Conservation (phyloP, 2,113 vertebrate genomes). For the Takifugu bimaculatus region DNA sequence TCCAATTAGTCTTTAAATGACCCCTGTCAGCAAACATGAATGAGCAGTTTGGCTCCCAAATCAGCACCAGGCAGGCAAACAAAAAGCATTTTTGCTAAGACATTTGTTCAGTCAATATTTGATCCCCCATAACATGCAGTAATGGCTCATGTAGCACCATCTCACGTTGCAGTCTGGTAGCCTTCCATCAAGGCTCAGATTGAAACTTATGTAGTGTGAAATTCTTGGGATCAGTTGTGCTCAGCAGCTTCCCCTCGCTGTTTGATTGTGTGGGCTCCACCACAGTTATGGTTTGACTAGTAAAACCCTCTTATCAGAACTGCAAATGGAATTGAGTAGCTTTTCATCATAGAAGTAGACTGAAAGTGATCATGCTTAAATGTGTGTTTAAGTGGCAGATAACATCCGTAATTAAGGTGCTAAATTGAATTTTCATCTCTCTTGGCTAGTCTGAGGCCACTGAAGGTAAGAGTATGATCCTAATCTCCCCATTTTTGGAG, state of each 20-base stretch:
- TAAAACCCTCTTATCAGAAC: constrained; percentile 76
- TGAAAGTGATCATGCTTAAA: constrained; percentile 74
- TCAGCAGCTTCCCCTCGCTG: constrained; percentile 68
- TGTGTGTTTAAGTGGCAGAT: constrained; percentile 70
- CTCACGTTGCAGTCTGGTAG: constrained; percentile 67
- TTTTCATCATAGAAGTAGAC: constrained; percentile 70
- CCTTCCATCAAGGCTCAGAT: constrained; percentile 71
- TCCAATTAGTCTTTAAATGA: constrained; percentile 54
- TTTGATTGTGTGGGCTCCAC: constrained; percentile 70
- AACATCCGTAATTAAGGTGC: constrained; percentile 75
- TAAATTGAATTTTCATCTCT: constrained; percentile 77
- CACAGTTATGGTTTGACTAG: constrained; percentile 58
- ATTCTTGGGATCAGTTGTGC: constrained; percentile 76
- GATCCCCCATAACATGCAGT: constrained; percentile 52
- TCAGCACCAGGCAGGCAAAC: constrained; percentile 30
- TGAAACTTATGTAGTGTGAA: constrained; percentile 78
- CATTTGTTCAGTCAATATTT: constrained; percentile 60
- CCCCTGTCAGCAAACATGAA: constrained; percentile 28
- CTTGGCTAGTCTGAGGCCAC: constrained; percentile 67
- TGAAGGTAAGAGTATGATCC: constrained; percentile 67
- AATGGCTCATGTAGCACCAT: constrained; percentile 57
- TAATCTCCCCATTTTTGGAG: constrained; percentile 62
- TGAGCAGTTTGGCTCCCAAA: constrained; percentile 25
- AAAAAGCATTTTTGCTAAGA: constrained; percentile 41
- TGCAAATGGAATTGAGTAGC: constrained; percentile 71